Evolutionary conservation across 2,888 invertebrate species (phyloP), one percentile per base, ranked within the genome.

Genomic region (Cheilosia urbana): DNA sequence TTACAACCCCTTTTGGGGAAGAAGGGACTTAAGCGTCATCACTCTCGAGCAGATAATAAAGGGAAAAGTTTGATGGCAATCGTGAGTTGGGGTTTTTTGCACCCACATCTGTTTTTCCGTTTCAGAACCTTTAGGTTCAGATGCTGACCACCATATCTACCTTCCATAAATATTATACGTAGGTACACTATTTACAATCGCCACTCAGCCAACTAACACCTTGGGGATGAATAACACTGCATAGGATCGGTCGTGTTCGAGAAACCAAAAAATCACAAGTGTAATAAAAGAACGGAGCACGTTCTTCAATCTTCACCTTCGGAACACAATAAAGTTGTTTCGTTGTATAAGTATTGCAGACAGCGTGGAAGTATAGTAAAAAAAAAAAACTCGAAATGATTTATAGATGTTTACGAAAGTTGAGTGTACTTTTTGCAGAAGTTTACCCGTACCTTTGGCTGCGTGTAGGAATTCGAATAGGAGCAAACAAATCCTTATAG

Each of bases 391-490:
- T 17, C 45, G 5, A n/a, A 77, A 68, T 79, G 83, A 83, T 83
- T 83, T 83, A 83, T 83, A 72, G 15, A 27, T 73, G 78, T 73
- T 79, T 68, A 60, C 83, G 30, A 73, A 83, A 83, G 73, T 83
- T 83, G 73, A 73, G 68, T 42, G 68, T 79, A 83, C 79, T 83
- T 83, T 83, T 73, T 47, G 21, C 72, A 2, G 72, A 66, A 49
- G 66, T 66, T 49, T 55, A 40, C 49, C 11, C 72, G 21, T 49
- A 45, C 21, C 34, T 17, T 30, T 1, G 45, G 62, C 19, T 49
- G 65, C 47, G 17, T 42, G 11, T 27, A 62, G 42, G 62, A 53
- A 51, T 78, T 83, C 65, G 30, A 49, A 62, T 55, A 7, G n/a
- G 55, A 71, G 21, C 58, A 51, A 62, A 57, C 57, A 58, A 34